Conservation (phyloP, 2,113 vertebrate genomes). For the Serinus canaria region DNA sequence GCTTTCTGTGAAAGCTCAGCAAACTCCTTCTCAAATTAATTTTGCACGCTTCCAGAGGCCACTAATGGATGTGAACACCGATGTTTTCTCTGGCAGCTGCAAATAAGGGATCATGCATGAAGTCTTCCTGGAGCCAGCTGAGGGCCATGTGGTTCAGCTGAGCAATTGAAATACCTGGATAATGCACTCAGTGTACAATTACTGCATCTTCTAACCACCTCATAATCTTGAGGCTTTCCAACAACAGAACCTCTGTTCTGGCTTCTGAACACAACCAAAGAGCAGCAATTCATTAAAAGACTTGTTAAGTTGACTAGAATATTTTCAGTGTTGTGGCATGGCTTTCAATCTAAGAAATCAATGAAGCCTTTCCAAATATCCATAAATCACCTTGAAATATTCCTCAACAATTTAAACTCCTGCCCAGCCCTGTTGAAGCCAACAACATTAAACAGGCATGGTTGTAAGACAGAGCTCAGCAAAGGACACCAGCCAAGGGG, state of each 20-base stretch:
- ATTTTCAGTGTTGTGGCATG: neutral
- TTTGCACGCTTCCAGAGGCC: neutral
- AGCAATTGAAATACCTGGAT: slow-evolving; percentile 17
- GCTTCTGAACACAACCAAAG: neutral
- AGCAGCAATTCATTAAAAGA: slow-evolving; percentile 17
- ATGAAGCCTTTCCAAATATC: neutral
- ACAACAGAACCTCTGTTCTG: slow-evolving; percentile 15
- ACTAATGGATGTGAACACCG: neutral
- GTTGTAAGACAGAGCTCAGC: neutral
- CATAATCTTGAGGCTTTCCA: neutral
- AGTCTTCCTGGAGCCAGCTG: neutral
- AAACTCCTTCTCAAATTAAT: slow-evolving; percentile 10
- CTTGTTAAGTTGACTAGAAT: neutral
- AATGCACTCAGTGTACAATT: neutral
- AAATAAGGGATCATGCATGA: neutral
- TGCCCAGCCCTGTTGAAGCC: neutral
- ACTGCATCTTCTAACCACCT: neutral
- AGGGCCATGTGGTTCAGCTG: neutral
- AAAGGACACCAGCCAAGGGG: neutral
- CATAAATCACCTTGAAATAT: neutral
- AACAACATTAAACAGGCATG: neutral
- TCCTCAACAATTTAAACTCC: neutral
- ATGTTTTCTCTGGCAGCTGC: slow-evolving; percentile 34
- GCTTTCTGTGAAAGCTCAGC: neutral
- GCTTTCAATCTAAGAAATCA: neutral